Evolutionary conservation across 2,888 invertebrate genomes (phyloP).

Genomic region (Drosophila acutilabella): DNA sequence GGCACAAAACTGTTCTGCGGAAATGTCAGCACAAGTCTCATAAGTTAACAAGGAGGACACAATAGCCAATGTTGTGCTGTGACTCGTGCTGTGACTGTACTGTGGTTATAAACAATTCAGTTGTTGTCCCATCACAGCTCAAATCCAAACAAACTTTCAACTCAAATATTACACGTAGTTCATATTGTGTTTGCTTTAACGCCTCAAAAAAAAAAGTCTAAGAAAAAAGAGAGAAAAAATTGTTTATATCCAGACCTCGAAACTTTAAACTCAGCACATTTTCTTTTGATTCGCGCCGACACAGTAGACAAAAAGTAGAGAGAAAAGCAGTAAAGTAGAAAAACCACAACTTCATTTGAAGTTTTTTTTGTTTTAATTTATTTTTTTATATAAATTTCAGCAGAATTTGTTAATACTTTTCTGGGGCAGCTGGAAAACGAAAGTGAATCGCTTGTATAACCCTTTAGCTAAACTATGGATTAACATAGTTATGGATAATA

Average conservation of each 20-base stretch:
- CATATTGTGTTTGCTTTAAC: slow-evolving; percentile 53
- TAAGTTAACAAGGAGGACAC: slow-evolving; percentile 12
- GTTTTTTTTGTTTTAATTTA: slow-evolving; percentile 9
- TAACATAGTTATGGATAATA: slow-evolving; percentile 56
- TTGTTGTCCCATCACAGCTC: slow-evolving; percentile 66
- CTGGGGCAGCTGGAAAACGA: slow-evolving; percentile 27
- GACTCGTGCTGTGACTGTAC: slow-evolving; percentile 2
- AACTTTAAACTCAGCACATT: slow-evolving; percentile 49
- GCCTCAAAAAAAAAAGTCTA: slow-evolving; percentile 31
- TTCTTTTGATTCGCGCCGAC: slow-evolving; percentile 67
- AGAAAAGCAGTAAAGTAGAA: slow-evolving; percentile 13
- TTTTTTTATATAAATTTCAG: slow-evolving; percentile 43
- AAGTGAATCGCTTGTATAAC: slow-evolving; percentile 23
- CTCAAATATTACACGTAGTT: slow-evolving; percentile 36
- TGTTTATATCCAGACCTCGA: slow-evolving; percentile 62
- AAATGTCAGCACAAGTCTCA: slow-evolving; percentile 49
- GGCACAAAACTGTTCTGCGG: slow-evolving; percentile 43
- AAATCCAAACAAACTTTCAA: slow-evolving; percentile 60
- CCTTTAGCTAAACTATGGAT: slow-evolving; percentile 30
- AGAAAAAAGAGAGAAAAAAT: slow-evolving; percentile 1
- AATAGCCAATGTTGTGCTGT: slow-evolving; percentile 52
- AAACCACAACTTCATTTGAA: slow-evolving; percentile 40
- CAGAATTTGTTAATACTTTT: slow-evolving; percentile 40
- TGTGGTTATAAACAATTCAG: slow-evolving; percentile 69
- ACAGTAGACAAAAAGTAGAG: not conserved